Evolutionary conservation across 1,140 invertebrate genomes (phyloP), one percentile per base, ranked within the genome.

Genomic region (Medauroidea extradentata): DNA sequence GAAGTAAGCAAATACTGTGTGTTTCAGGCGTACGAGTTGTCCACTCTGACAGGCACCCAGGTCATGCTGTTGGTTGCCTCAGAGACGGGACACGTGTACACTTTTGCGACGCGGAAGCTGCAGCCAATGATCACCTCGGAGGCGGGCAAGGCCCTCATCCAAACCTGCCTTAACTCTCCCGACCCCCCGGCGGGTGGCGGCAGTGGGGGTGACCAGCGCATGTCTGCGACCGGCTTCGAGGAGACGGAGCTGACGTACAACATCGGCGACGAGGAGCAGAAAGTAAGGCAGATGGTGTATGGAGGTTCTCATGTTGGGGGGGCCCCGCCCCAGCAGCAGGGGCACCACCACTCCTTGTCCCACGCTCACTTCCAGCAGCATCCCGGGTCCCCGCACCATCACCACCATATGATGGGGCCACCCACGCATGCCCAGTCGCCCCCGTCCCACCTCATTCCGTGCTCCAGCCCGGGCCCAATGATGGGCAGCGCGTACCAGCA

Each of bases 41-140:
- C 97, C 57, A 99, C 96, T 56, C 74, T 99, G 75, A 99, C 98
- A 46, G 97, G 98, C 14, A 99, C 98, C 13, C 96, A 99, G 81
- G 96, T 99, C 73, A 98, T 96, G 94, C 78, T 97, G 54, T 78
- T 97, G 68, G 94, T 97, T 55, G 94, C 94, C 27, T 94, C 91
- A 34, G 94, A 97, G 76, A 97, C 94, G 13, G 94, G 97, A 3
- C 98, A 99, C 80, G 97, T 99, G 65, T 99, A 99, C 79, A 99
- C 98, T 49, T 99, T 99, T 81, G 97, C 98, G 29, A 99, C 98
- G 48, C 83, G 94, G 55, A 99, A 99, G 77, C 81, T 99, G 42
- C 96, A 99, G 76, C 98, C 97, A 50, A 99, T 99, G 96, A 99
- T 99, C 73, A 98, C 94, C 14, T 97, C 94, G 66, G 97, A 99